Conservation (phyloP, 2,113 vertebrate genomes). For the Dicrurus megarhynchus region DNA sequence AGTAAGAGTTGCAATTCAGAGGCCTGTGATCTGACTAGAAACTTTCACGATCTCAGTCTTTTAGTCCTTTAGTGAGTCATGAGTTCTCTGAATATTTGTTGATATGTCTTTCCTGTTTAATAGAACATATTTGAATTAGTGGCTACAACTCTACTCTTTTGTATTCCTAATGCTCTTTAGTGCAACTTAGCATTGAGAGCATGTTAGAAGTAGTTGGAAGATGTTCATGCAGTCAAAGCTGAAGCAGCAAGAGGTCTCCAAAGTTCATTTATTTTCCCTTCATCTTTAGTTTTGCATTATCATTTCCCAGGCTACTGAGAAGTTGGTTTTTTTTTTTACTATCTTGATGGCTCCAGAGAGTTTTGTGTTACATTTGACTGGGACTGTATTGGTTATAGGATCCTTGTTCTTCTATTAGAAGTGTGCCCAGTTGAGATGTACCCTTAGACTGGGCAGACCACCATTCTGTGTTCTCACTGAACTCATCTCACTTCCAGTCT, state of each 20-base stretch:
- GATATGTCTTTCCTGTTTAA: background rate
- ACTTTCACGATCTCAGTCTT: background rate
- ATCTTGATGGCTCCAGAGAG: background rate
- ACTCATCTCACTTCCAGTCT: background rate
- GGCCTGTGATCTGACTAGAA: background rate
- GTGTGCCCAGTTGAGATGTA: background rate
- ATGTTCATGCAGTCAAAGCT: background rate
- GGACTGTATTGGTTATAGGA: background rate
- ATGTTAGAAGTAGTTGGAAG: background rate
- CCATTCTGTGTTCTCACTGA: background rate
- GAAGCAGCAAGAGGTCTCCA: background rate
- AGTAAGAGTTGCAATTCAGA: background rate
- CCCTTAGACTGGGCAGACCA: background rate
- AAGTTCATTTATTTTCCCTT: background rate
- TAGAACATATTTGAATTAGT: background rate
- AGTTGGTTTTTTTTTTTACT: background rate
- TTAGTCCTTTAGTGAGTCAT: background rate
- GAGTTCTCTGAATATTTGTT: background rate
- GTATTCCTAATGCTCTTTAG: background rate
- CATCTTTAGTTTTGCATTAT: background rate
- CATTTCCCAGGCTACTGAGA: background rate
- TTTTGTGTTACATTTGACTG: background rate
- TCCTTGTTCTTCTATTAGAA: background rate
- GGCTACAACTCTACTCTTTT: background rate
- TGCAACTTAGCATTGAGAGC: background rate